These are phyloP conservation scores for Cephalopachus bancanus DNA, from an alignment of 2,797 vertebrate species.

Conservation along the genomic window DNA sequence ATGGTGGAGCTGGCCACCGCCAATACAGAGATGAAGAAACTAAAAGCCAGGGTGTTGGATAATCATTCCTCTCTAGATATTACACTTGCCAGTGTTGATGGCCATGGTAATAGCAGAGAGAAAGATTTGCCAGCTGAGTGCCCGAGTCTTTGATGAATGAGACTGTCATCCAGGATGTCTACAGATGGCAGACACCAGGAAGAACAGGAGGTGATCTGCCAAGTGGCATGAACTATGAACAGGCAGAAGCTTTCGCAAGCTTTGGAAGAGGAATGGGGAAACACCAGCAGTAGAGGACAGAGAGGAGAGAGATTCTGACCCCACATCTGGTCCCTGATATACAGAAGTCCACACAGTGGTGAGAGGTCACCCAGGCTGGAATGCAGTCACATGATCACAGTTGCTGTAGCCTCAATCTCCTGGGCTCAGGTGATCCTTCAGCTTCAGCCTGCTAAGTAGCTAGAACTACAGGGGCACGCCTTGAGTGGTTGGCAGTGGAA, in stretches of 20 bases:
- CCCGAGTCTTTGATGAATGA: background rate
- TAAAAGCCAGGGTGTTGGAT: background rate
- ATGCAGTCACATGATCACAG: too few species aligned
- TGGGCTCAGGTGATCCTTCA: too few species aligned
- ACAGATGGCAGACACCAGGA: background rate
- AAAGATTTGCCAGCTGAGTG: background rate
- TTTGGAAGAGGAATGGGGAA: background rate
- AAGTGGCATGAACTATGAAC: background rate
- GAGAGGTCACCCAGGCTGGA: too few species aligned
- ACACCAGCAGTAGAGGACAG: background rate
- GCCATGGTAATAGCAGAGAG: background rate
- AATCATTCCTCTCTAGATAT: background rate
- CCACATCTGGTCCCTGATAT: background rate
- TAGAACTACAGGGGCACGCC: too few species aligned
- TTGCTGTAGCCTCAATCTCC: too few species aligned
- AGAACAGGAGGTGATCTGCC: background rate
- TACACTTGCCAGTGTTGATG: background rate
- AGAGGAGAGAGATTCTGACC: background rate
- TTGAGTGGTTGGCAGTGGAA: background rate
- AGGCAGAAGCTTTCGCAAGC: background rate
- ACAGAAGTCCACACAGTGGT: background rate
- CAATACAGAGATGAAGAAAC: background rate
- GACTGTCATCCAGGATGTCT: background rate
- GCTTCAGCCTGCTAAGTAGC: too few species aligned
- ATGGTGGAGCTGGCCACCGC: background rate